Base-by-base conservation (phyloP, 2,113 vertebrate species). In the Pseudorhombus dupliciocellatus region DNA sequence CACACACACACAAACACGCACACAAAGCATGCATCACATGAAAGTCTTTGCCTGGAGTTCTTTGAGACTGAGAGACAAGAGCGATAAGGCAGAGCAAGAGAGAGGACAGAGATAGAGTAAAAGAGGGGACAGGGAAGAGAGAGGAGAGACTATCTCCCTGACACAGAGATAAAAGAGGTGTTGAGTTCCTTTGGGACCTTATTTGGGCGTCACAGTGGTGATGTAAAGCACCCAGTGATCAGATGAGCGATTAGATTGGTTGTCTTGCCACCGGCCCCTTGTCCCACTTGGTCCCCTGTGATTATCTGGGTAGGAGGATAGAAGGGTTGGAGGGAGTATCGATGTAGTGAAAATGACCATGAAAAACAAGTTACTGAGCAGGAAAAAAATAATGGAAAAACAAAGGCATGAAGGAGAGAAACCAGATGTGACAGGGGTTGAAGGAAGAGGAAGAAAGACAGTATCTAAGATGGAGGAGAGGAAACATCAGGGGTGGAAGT, bases 171-270 rank as follows among this genome's bases (percentile, higher is more conserved):
- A 91, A 89, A 91, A 88, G 82, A 87, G 71, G 84, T 81, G 87
- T 71, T 79, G 75, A 80, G 59, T 81, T 90, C 87, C 85, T 82
- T 31, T 75, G 88, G 85, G 90, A 91, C 83, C 75, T 87, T 90
- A 89, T 88, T 89, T 91, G 70, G 77, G 81, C 71, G 22, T 87
- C 71, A 77, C 77, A 81, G 75, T 79, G 78, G 83, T 55, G 4
- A 87, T 88, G 88, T 89, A 91, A 90, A 88, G 86, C 63, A 26
- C 75, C 82, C 66, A 63, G 75, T 88, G 89, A 92, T 91, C 84
- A 86, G 91, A 90, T 91, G 82, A 89, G 63, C 22, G 90, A 91
- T 92, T 92, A 91, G 90, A 92, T 92, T 81, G 85, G 68, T 67
- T 84, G 78, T 69, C 81, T 87, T 59, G 75, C 83, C 31, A 68